These are phyloP conservation scores for Allygus modestus DNA, from an alignment of 2,888 invertebrate species.

Conservation along the genomic window DNA sequence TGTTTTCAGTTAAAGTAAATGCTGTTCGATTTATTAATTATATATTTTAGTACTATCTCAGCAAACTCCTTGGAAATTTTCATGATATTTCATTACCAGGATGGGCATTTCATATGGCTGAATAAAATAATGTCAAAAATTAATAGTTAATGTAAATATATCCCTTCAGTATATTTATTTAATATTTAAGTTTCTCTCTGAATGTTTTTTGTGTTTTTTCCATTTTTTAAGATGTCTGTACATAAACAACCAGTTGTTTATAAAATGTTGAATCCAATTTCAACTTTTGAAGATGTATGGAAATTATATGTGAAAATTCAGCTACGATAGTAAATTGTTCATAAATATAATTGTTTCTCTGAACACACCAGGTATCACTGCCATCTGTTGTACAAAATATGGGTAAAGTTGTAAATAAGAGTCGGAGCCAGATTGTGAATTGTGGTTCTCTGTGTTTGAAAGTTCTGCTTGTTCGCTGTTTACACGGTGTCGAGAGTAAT, in stretches of 20 bases:
- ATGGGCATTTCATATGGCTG: constrained; percentile 15
- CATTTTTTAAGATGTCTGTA: background rate
- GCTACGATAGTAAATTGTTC: constrained; percentile 24
- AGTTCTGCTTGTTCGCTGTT: constrained; percentile 43
- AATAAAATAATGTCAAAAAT: background rate
- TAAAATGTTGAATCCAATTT: background rate
- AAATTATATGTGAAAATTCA: background rate
- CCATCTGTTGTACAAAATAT: constrained; percentile 51
- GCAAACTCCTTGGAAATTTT: no score
- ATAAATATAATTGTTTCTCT: background rate
- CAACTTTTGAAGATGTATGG: background rate
- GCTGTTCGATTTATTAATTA: no score
- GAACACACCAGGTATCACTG: constrained; percentile 58
- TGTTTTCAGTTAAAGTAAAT: no score
- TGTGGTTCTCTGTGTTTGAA: constrained; percentile 19
- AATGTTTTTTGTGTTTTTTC: background rate
- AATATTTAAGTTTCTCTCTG: constrained; percentile 10
- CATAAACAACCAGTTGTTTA: background rate
- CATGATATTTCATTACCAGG: background rate
- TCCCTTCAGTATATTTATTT: constrained; percentile 4
- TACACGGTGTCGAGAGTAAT: constrained; percentile 36
- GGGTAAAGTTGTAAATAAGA: constrained; percentile 27
- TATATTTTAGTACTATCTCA: no score
- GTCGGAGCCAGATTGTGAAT: constrained; percentile 28
- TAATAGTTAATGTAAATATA: background rate